Evolutionary conservation across 2,113 vertebrate genomes (phyloP), one percentile per base, ranked within the genome.

Genomic region (Sceloporus undulatus): DNA sequence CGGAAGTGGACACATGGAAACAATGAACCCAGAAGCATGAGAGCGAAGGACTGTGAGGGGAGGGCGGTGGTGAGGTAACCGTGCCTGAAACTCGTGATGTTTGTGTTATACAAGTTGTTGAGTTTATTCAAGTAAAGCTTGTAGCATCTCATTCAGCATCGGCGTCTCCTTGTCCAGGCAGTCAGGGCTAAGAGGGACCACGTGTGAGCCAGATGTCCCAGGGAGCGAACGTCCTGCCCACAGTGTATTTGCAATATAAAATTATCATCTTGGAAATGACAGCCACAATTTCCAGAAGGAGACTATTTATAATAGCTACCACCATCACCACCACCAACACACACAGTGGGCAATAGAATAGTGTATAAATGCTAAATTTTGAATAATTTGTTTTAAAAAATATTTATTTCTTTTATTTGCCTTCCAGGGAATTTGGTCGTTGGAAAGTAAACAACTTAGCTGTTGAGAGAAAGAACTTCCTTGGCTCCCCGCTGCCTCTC

Each of bases 361-460:
- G 54, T 86, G 40, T 92, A 75, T 87, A 91, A 87, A 62, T 82
- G 87, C 85, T 93, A 10, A 70, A 91, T 94, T 95, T 91, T 94
- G 74, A 97, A 93, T 81, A 91, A 92, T 92, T 81, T 93, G 84
- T 85, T 38, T 34, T 34, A 34, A 34, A 48, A 4, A 5, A 29
- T 70, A 89, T 82, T 90, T 75, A 23, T n/a, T 90, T 74, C 18
- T n/a, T 74, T 73, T 92, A 77, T 94, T 95, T 95, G 87, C 90
- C 95, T 97, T 96, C 82, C 96, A 99, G 98, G 94, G 98, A 99
- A 96, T 99, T 99, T 95, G 98, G 98, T 70, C 97, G 98, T 93
- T 99, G 98, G 98, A 99, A 99, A 95, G 98, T 99, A 95, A 99
- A 98, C 96, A 99, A 99, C 90, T 96, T 99, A 89, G 98, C 98